Base-by-base conservation (phyloP, 2,888 invertebrate species). In the Mythimna loreyi region DNA sequence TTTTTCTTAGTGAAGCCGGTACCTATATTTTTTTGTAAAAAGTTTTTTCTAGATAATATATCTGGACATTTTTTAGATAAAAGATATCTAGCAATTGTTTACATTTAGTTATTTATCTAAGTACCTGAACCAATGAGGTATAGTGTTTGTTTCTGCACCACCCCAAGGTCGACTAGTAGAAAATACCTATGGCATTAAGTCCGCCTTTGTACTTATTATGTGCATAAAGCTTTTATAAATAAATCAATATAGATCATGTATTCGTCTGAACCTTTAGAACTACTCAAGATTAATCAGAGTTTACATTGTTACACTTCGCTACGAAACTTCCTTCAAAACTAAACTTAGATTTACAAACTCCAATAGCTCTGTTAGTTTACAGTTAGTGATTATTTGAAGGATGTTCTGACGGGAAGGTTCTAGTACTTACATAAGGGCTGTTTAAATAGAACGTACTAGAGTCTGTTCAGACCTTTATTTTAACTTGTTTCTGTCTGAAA, bases 311-410 rank as follows among this genome's bases (percentile, higher is more conserved):
- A 43, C 50, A 33, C 36, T 30, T 59, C 45, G 25, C 57, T 30
- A 45, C 36, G 16, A 25, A 57, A 55, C 23, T 53, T 23, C 19
- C 49, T 40, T 30, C 3, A 1, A 3, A 47, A 52, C 45, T 16
- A 75, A 75, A 75, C 68, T 79, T 76, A 30, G 62, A 75, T 74
- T 56, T 56, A 56, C 55, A 45, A 79, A 79, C 75, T 75, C 62
- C 36, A 16, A 49, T 40, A 45, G 36, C 40, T 49, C 23, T 55
- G 21, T 72, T 61, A 28, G 78, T 72, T 47, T 30, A 40, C 56
- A 52, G 64, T 56, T 78, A 62, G 21, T 30, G 55, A 62, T 78
- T 78, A 78, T 79, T 58, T 67, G 36, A 33, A 66, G 47, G 33
- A 23, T 57, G 23, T 47, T 28, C 33, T 4, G 23, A 4, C 13